Evolutionary conservation across 2,113 vertebrate genomes (phyloP).

Genomic region (Daubentonia madagascariensis): DNA sequence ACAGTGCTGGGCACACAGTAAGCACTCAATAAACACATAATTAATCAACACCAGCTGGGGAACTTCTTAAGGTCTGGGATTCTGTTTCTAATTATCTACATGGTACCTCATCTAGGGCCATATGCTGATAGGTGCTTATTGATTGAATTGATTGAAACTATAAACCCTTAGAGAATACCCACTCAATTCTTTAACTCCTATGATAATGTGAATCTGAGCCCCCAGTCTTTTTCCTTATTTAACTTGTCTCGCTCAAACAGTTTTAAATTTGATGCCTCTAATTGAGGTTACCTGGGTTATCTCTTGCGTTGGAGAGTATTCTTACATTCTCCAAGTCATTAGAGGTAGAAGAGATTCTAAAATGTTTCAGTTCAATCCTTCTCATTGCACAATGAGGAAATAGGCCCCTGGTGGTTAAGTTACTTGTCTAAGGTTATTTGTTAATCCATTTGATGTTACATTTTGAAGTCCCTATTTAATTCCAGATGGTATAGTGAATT

Average conservation of each 20-base stretch:
- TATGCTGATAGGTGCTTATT: constrained; percentile 45
- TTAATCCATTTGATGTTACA: background rate
- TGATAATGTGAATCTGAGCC: background rate
- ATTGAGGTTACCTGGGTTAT: background rate
- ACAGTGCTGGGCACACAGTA: constrained; percentile 37
- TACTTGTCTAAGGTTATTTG: background rate
- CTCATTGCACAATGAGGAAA: background rate
- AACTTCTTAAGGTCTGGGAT: constrained; percentile 1
- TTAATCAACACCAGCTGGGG: constrained; percentile 39
- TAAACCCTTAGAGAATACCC: background rate
- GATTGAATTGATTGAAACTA: constrained; percentile 50
- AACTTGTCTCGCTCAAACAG: background rate
- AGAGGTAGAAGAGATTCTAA: background rate
- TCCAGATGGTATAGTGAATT: background rate
- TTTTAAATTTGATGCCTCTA: background rate
- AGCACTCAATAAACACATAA: constrained; percentile 34
- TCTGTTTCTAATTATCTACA: constrained; percentile 64
- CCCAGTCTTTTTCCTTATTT: background rate
- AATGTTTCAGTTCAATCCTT: background rate
- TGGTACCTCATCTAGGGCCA: constrained; percentile 3
- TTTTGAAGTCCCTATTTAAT: background rate
- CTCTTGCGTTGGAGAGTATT: background rate
- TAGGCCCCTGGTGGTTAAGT: background rate
- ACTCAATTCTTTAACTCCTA: constrained; percentile 9
- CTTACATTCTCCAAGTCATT: background rate